Base-by-base conservation (phyloP, 2,113 vertebrate species). In the Semnopithecus entellus region DNA sequence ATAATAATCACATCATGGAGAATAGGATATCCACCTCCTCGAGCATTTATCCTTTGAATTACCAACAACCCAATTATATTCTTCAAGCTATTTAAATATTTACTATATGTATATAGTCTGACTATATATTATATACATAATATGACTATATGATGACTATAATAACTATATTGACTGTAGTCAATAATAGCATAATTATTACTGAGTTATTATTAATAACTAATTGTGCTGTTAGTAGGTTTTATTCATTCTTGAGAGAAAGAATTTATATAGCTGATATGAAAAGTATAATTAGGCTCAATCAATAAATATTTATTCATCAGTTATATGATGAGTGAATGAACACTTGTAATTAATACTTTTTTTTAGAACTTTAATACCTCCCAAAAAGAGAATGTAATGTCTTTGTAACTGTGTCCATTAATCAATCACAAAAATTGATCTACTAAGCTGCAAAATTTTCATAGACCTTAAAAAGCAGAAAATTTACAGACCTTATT, bases 291-390 rank as follows among this genome's bases (percentile, higher is more conserved):
- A 75, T 88, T 90, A 75, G 64, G 48, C 61, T 79, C 48, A 83
- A 72, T 92, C 79, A 45, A 83, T 40, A 90, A 93, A 85, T 43
- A 78, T 70, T 52, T 66, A 93, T 75, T 94, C 75, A 80, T 88
- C 73, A 92, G 88, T 90, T 90, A 90, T 16, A 38, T 35, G 68
- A 68, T 85, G 70, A 89, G 50, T 78, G 38, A 92, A 61, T 73
- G 17, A 86, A 59, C 13, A 73, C 70, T 75, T 32, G 13, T 52
- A 80, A 87, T 84, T 84, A 83, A 76, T 64, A 57, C 16, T 11
- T 50, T 82, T 78, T 92, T 89, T 88, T 96, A 83, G 85, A 94
- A 90, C 55, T 80, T 61, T 11, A 35, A 7, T 88, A 22, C 50
- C 38, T 93, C 64, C 32, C 57, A 57, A 35, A 79, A 82, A 86